Conservation (phyloP, 2,888 invertebrate species). For the Spilarctia lutea region DNA sequence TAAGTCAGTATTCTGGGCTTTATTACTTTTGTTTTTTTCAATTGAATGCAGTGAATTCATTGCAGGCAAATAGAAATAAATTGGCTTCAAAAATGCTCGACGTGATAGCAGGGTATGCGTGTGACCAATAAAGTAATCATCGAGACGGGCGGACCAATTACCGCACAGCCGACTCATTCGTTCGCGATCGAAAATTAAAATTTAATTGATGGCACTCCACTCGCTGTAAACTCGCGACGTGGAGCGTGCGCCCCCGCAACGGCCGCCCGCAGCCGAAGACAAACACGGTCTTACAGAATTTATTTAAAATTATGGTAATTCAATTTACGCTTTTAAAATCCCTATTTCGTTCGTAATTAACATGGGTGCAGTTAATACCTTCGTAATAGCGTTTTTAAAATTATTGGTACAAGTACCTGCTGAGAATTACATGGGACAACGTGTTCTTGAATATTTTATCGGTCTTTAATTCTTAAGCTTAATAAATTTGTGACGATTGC, state of each 20-base stretch:
- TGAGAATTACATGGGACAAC: conserved; percentile 14
- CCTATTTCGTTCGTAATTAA: conserved; percentile 52
- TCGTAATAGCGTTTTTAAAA: neutral
- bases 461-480: conserved; percentile 29
- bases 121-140: conserved; percentile 84
- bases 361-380: neutral
- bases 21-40: conserved; percentile 53
- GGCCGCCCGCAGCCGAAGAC: conserved; percentile 44
- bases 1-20: conserved; percentile 20
- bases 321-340: conserved; percentile 74
- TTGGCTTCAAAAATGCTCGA: conserved; percentile 64
- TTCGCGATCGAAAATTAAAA: conserved; percentile 80
- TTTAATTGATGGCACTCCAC: conserved; percentile 77
- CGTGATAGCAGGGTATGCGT: conserved; percentile 65
- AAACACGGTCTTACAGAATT: conserved; percentile 61
- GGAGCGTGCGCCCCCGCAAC: conserved; percentile 52
- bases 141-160: conserved; percentile 77
- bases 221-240: conserved; percentile 57
- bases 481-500: conserved; percentile 42
- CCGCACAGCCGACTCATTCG: conserved; percentile 72
- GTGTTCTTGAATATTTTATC: conserved; percentile 26
- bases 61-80: conserved; percentile 67
- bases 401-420: conserved; percentile 20
- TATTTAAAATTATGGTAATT: conserved; percentile 82
- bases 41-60: conserved; percentile 44